Evolutionary conservation across 2,888 invertebrate genomes (phyloP), one percentile per base, ranked within the genome.

Genomic region (Ariolimax columbianus): DNA sequence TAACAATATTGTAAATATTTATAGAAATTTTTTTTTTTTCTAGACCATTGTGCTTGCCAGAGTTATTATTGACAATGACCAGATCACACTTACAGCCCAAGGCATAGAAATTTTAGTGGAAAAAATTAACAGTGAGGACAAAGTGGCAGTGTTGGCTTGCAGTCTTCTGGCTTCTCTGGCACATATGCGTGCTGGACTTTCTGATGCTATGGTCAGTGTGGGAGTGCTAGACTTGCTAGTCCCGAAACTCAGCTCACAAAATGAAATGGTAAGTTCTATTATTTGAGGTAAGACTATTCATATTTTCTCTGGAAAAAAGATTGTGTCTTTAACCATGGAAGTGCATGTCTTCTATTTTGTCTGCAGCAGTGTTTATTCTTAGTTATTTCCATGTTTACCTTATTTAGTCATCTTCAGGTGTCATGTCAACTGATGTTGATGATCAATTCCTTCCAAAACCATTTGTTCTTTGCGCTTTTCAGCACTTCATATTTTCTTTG

Each of bases 171-270:
- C 94, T 19, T 94, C 93, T 88, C 89, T 94, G 43, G 92, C 93
- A 7, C 94, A 94, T 89, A 94, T 94, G 0, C 88, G 94, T 11
- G 93, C 94, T 30, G 94, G 94, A 11, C 93, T 94, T 68, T 91
- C 94, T 11, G 94, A 94, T 87, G 94, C 94, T 85, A 94, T 94
- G 92, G 89, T 94, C 30, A 93, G 94, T 30, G 89, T 92, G 0
- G 94, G 94, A 11, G 92, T 92, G 30, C 90, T 94, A 19, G 92
- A 93, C 66, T 88, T 91, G 43, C 90, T 94, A 3, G 89, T 93
- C 33, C 89, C 90, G 2, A 89, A 90, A 47, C 89, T 94, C 26
- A 89, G 90, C 23, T 92, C 93, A 0, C 83, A 83, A 7, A 93
- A 93, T 86, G 92, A 92, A 43, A 91, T 92, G 87, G 91, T 91